phyloP scores from a whole-genome alignment of 2,113 vertebrate species.

The Tragelaphus imberbis region DNA sequence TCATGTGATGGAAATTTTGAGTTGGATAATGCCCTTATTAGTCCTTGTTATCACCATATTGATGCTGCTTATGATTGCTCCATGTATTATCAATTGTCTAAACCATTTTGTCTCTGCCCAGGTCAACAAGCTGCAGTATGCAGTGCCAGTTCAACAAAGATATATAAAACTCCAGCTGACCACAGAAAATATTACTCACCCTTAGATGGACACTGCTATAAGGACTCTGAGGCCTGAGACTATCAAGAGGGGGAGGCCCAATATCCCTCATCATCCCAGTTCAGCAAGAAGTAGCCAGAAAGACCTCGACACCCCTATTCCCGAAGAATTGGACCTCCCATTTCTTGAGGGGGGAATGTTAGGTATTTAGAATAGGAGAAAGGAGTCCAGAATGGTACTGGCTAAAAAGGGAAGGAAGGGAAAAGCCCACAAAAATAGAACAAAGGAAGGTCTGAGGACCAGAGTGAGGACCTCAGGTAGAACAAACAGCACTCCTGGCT shows the following conservation, averaged over 20 bases:
- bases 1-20: not conserved
- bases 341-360: not conserved
- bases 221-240: not conserved
- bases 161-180: not conserved
- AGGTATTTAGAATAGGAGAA: not conserved
- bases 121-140: not conserved
- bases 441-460: not conserved
- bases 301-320: not conserved
- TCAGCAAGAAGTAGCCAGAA: not conserved
- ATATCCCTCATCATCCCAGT: not conserved
- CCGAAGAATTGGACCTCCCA: not conserved
- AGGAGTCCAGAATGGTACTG: not conserved
- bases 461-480: not conserved
- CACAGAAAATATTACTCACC: not conserved
- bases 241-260: not conserved
- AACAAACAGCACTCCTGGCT: not conserved
- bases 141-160: not conserved
- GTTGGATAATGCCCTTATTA: not conserved
- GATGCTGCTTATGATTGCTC: not conserved
- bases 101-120: rapidly evolving
- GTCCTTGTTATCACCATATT: not conserved
- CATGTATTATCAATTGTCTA: not conserved
- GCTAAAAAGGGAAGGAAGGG: not conserved
- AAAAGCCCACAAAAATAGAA: not conserved
- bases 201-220: not conserved